Conservation (phyloP, 1,140 invertebrate genomes). For the Anastatus disparis region DNA sequence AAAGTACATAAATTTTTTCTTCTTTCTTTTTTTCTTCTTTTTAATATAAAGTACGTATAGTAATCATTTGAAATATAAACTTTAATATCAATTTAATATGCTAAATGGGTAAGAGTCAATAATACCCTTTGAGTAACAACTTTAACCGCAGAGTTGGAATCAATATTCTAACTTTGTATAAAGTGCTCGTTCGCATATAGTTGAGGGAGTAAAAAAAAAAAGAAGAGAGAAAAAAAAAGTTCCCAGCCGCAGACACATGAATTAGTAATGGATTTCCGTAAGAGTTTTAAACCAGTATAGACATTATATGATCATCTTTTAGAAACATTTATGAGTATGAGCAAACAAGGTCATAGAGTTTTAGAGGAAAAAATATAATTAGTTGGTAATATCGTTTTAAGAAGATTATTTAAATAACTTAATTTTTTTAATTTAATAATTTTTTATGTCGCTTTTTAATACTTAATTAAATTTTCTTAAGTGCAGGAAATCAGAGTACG, state of each 20-base stretch:
- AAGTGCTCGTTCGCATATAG: neutral
- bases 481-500: no score
- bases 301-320: neutral
- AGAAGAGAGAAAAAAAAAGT: constrained; percentile 4
- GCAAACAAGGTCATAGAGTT: neutral
- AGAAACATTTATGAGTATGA: neutral
- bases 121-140: neutral
- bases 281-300: neutral
- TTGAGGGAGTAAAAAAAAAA: neutral
- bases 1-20: no score
- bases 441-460: no score
- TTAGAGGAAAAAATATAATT: no score
- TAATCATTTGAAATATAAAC: no score
- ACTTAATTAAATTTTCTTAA: no score
- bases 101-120: neutral
- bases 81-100: constrained; percentile 5
- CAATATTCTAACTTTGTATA: constrained; percentile 13
- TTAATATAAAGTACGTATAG: no score
- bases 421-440: no score
- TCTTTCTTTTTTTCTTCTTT: no score
- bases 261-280: constrained; percentile 12
- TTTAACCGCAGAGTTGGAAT: constrained; percentile 1
- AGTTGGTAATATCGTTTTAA: no score
- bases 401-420: no score
- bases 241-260: constrained; percentile 17